phyloP scores from a whole-genome alignment of 2,113 vertebrate genomes.

The Rutilus rutilus region DNA sequence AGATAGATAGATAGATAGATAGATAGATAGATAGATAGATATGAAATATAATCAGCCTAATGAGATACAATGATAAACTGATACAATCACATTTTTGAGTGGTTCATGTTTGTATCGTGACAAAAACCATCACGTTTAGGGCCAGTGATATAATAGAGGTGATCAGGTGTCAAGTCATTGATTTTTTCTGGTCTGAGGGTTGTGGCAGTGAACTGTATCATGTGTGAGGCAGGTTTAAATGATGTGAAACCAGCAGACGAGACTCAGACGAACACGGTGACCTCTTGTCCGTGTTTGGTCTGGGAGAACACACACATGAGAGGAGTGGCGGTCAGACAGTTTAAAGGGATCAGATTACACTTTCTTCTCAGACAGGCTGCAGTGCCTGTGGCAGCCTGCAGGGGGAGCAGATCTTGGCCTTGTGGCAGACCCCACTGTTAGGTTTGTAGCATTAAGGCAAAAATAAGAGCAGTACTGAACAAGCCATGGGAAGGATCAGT shows the following conservation, averaged over 20 bases:
- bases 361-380: constrained; percentile 37
- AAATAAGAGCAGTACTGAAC: neutral
- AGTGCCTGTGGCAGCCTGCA: constrained; percentile 56
- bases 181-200: constrained; percentile 1
- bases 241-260: neutral
- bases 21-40: no score
- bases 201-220: constrained; percentile 21
- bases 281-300: constrained; percentile 73
- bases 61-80: no score
- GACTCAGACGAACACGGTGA: constrained; percentile 41
- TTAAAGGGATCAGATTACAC: constrained; percentile 70
- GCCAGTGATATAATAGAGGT: neutral
- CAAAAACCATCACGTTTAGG: neutral
- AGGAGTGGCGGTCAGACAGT: constrained; percentile 62
- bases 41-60: no score
- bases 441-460: neutral
- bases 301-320: constrained; percentile 53
- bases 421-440: neutral
- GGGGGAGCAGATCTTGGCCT: constrained; percentile 57
- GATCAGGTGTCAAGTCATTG: constrained; percentile 18
- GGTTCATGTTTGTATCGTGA: neutral
- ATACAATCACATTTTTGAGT: neutral
- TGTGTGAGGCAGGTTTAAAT: constrained; percentile 17
- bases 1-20: no score
- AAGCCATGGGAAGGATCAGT: neutral